phyloP scores from a whole-genome alignment of 2,797 vertebrate species.

The Tokudaia muenninki region DNA sequence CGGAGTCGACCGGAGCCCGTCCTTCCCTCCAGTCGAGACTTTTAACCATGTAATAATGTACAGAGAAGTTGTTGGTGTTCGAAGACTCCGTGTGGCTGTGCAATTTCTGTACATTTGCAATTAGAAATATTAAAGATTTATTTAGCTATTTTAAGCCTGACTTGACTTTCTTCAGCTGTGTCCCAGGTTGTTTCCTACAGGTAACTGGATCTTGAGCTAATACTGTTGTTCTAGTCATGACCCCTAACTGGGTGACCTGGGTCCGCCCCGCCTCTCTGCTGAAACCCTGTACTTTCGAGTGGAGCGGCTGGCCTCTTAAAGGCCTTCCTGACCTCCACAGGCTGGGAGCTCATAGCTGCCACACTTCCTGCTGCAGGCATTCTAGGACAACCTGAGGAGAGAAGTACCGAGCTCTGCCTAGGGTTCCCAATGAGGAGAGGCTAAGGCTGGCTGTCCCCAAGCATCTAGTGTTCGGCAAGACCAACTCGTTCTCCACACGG shows the following conservation, averaged over 20 bases:
- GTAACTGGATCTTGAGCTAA: neutral
- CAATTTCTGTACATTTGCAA: slow-evolving; percentile 99
- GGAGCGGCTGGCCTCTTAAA: neutral
- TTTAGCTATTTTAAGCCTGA: slow-evolving; percentile 98
- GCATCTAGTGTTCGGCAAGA: neutral
- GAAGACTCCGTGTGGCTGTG: slow-evolving; percentile 95
- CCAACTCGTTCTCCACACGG: neutral
- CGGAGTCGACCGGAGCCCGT: slow-evolving; percentile 92
- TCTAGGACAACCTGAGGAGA: neutral
- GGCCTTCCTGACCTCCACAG: neutral
- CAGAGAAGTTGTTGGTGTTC: slow-evolving; percentile 96
- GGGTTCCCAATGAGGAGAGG: neutral
- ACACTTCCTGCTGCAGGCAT: neutral
- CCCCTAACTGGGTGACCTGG: neutral
- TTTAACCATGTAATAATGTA: slow-evolving; percentile 97
- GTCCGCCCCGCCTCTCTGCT: neutral
- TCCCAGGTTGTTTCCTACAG: neutral
- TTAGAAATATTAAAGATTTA: slow-evolving; percentile 99
- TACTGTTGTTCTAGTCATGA: neutral
- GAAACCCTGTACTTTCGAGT: neutral
- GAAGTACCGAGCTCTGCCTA: neutral
- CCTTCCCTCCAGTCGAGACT: slow-evolving; percentile 91
- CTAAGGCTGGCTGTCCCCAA: neutral
- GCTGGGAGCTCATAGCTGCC: accelerated
- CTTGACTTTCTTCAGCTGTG: slow-evolving; percentile 71